Base-by-base conservation (phyloP, 2,797 vertebrate species). In the Tinamus major region DNA sequence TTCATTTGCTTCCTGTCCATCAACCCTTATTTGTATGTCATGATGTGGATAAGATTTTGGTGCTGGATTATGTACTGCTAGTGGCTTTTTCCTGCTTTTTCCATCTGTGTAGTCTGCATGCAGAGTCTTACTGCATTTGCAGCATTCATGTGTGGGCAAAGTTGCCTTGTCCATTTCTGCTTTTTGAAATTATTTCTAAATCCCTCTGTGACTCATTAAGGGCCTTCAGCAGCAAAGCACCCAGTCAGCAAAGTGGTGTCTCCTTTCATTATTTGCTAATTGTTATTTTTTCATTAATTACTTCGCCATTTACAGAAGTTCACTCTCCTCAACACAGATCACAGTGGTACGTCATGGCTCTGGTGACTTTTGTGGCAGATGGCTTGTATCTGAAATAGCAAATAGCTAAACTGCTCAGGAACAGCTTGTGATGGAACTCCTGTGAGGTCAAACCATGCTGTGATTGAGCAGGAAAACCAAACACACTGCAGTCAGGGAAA, bases 21-120 rank as follows among this genome's bases (percentile, higher is more conserved):
- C 0, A 0, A 2, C 33, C 7, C 26, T 55, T 72, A 68, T 55
- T 9, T 39, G 1, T 41, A 9, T 19, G 2, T 58, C 17, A 19
- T 27, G 15, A 53, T 2, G 6, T 2, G 0, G 3, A 16, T 53
- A 35, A 64, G 44, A 7, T 5, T 91, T 79, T 78, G 58, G 41
- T 79, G 13, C 31, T 44, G 26, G 10, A 68, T 2, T 5, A 6
- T 24, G 56, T 10, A 3, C 4, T 27, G 84, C 3, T 6, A 10
- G 14, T 69, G 46, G 33, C 46, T 51, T 51, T 49, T 69, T 68
- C 31, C 10, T 68, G 1, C 26, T 83, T 71, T 17, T 3, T 76
- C 27, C 31, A n/a, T 46, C 35, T 64, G 4, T 53, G 51, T 29
- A 53, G 51, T 53, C 51, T 53, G 51, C 8, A 9, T 20, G 39